Evolutionary conservation across 1,140 invertebrate species (phyloP), one percentile per base, ranked within the genome.

Genomic region (Zaprionus tsacasi): DNA sequence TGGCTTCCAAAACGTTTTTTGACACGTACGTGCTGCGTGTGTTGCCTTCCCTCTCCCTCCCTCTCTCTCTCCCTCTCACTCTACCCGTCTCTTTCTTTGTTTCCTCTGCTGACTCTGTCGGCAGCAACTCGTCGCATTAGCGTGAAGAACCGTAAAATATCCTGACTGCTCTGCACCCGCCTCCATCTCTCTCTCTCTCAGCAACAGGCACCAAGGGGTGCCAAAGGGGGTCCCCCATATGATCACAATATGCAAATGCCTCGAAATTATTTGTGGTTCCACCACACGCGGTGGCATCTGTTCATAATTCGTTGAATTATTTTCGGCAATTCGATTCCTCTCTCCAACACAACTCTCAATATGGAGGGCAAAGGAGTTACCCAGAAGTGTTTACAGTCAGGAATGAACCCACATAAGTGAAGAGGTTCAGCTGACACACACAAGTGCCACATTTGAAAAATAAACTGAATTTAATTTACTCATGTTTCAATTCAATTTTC

Each of bases 1-100:
- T 81, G 72, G 72, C 66, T 66, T 69, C 65, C 72, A 76, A 70
- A 81, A 71, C 58, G 76, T 36, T 76, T 81, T 72, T 70, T 72
- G 68, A 72, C 79, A 79, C 63, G 73, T 69, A 76, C 76, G 77
- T 77, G 64, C 66, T 38, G 68, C 61, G 43, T 64, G 55, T 70
- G 58, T 35, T 45, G 40, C 40, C 6, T 15, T 45, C 13, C 40
- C n/a, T 17, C 15, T 45, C 1, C 10, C 33, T 35, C 33, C 10
- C 7, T 45, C 1, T 35, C 33, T 35, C 33, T 35, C 7, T 35
- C 33, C 6, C 6, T 35, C 2, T 43, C 27, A 15, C n/a, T n/a
- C 0, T 15, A n/a, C 17, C 12, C 36, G 17, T 21, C 30, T 33
- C 55, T 56, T 54, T 2, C 30, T 52, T 50, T 35, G 45, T 30